phyloP scores from a whole-genome alignment of 2,113 vertebrate species.

The Etheostoma cragini region DNA sequence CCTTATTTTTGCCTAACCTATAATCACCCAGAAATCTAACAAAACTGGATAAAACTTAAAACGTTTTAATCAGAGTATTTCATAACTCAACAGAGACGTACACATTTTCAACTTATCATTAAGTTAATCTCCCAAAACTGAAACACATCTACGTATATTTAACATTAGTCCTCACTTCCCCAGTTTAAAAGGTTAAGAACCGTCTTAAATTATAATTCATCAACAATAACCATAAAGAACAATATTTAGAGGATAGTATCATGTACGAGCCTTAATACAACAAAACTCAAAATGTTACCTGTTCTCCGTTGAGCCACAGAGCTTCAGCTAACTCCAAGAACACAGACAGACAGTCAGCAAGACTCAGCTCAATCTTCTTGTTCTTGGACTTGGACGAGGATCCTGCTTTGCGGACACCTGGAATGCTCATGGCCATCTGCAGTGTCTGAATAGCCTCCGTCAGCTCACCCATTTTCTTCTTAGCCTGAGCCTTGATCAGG shows the following conservation, averaged over 20 bases:
- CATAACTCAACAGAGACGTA: too few relatives aligned
- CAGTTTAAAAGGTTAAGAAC: too few relatives aligned
- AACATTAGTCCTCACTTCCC: too few relatives aligned
- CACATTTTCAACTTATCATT: too few relatives aligned
- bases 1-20: too few relatives aligned
- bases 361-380: slow-evolving; percentile 86
- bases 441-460: slow-evolving; percentile 94
- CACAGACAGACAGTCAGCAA: slow-evolving; percentile 89
- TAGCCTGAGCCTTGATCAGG: slow-evolving; percentile 93
- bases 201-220: too few relatives aligned
- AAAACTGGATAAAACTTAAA: too few relatives aligned
- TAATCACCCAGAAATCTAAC: too few relatives aligned
- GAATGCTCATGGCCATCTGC: slow-evolving; percentile 94
- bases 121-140: too few relatives aligned
- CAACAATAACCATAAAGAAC: neutral
- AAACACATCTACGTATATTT: too few relatives aligned
- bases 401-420: slow-evolving; percentile 87
- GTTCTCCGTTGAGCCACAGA: slow-evolving; percentile 93
- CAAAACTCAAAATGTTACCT: slow-evolving; percentile 78
- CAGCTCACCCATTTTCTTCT: slow-evolving; percentile 92
- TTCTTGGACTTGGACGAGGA: slow-evolving; percentile 86
- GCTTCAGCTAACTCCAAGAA: slow-evolving; percentile 94
- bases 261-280: neutral
- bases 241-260: neutral
- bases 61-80: too few relatives aligned